Percentiles rank a stretch among this genome's conserved stretches.
phyloP scores from a whole-genome alignment of 2,888 invertebrate species.

The Aphidius colemani region DNA sequence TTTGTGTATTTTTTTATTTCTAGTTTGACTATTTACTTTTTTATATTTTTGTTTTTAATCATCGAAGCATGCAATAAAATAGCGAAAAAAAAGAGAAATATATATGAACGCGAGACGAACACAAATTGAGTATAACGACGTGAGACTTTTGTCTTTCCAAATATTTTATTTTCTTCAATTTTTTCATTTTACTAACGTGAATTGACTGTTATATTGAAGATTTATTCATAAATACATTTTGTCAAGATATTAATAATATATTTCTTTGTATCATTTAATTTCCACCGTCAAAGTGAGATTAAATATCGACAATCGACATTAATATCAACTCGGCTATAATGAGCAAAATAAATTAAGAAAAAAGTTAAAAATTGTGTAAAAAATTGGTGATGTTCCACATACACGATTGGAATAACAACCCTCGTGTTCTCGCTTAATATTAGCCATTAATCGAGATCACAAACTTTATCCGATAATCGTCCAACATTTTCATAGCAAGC shows the following conservation, averaged over 20 bases:
- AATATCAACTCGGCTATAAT: neutral
- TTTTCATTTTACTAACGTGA: neutral
- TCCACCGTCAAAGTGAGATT: too few species aligned
- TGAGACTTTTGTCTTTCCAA: constrained; percentile 20
- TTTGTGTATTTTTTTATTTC: too few species aligned
- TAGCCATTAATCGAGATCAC: constrained; percentile 34
- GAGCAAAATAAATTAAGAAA: constrained; percentile 7
- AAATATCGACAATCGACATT: too few species aligned
- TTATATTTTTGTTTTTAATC: constrained; percentile 1
- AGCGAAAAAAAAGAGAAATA: constrained; percentile 15
- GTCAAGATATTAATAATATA: neutral
- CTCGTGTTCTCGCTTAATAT: constrained; percentile 29
- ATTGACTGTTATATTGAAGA: neutral
- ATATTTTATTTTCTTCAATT: constrained; percentile 12
- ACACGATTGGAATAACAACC: constrained; percentile 21
- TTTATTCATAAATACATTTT: neutral
- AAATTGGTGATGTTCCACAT: constrained; percentile 15
- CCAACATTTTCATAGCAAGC: constrained; percentile 12
- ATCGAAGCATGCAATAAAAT: neutral
- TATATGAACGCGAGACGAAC: constrained; percentile 35
- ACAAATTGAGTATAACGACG: constrained; percentile 32
- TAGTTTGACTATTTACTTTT: neutral
- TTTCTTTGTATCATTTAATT: neutral
- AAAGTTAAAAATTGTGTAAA: neutral
- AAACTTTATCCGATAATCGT: constrained; percentile 25